These are phyloP conservation scores for Morpho deidamia DNA, from an alignment of 2,888 invertebrate species.

Conservation along the genomic window DNA sequence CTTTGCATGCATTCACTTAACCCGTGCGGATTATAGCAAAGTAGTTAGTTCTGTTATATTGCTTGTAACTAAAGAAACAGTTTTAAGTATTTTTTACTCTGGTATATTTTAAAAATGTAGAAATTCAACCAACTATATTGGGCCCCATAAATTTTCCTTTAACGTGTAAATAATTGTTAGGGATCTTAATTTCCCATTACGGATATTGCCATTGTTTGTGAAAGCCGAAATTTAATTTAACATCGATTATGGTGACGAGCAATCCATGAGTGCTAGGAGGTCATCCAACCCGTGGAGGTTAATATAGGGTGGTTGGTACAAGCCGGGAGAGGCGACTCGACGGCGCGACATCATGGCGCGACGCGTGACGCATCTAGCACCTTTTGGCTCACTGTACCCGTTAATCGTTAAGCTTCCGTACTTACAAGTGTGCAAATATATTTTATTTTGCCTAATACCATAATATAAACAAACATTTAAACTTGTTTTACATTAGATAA, in stretches of 20 bases:
- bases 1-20: no score
- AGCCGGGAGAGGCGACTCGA: constrained; percentile 43
- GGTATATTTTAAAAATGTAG: no score
- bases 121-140: no score
- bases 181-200: background rate
- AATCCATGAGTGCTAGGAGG: constrained; percentile 35
- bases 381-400: constrained; percentile 17
- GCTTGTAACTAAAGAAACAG: no score
- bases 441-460: no score
- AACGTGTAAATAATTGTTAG: no score
- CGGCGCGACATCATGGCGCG: constrained; percentile 41
- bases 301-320: constrained; percentile 42
- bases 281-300: constrained; percentile 43
- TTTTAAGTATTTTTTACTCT: no score
- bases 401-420: background rate
- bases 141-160: no score
- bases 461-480: no score
- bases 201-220: background rate
- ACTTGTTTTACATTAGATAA: no score
- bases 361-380: constrained; percentile 40
- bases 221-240: constrained; percentile 1
- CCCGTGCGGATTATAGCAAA: no score
- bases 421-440: background rate
- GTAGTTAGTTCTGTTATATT: no score
- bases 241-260: constrained; percentile 13